Percentiles rank a stretch among this genome's conserved stretches.
These are phyloP conservation scores for Pempheris klunzingeri DNA, from an alignment of 2,797 vertebrate genomes.

Conservation along the genomic window DNA sequence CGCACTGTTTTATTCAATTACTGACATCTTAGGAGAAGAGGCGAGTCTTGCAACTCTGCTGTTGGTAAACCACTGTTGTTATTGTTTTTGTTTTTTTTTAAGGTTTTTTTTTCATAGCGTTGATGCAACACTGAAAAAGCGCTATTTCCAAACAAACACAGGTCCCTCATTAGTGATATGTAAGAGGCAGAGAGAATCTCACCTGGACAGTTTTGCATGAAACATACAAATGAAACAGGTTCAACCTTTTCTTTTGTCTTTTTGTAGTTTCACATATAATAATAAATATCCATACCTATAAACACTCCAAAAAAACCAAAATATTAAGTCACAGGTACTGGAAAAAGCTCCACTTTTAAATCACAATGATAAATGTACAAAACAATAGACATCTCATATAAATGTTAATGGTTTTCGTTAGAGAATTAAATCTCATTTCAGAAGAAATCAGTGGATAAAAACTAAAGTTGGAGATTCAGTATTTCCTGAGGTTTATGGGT, in stretches of 20 bases:
- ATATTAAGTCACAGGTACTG: conserved; percentile 99
- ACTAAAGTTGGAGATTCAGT: conserved; percentile 86
- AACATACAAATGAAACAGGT: conserved; percentile 86
- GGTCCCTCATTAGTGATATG: conserved; percentile 93
- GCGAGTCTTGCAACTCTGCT: conserved; percentile 90
- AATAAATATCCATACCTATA: conserved; percentile 91
- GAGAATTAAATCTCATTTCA: conserved; percentile 86
- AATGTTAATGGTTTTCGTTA: conserved; percentile 91
- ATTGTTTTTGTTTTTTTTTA: conserved; percentile 76
- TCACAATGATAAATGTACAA: conserved; percentile 96
- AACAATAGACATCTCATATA: conserved; percentile 90
- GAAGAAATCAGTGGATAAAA: conserved; percentile 82
- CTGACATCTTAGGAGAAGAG: conserved; percentile 94
- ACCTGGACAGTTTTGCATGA: conserved; percentile 92
- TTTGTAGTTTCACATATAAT: conserved; percentile 95
- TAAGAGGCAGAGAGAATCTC: conserved; percentile 90
- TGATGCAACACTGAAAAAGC: conserved; percentile 95
- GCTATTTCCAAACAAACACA: conserved; percentile 95
- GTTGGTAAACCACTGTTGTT: conserved; percentile 85
- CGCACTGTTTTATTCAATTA: conserved; percentile 94
- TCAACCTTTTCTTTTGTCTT: conserved; percentile 86
- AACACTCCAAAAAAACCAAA: conserved; percentile 93
- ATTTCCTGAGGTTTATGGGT: conserved; percentile 90
- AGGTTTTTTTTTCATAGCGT: conserved; percentile 92
- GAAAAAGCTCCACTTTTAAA: conserved; percentile 93